Percentiles rank a stretch among this genome's conserved stretches.
Conservation (phyloP, 2,113 vertebrate species). For the Passerina amoena region DNA sequence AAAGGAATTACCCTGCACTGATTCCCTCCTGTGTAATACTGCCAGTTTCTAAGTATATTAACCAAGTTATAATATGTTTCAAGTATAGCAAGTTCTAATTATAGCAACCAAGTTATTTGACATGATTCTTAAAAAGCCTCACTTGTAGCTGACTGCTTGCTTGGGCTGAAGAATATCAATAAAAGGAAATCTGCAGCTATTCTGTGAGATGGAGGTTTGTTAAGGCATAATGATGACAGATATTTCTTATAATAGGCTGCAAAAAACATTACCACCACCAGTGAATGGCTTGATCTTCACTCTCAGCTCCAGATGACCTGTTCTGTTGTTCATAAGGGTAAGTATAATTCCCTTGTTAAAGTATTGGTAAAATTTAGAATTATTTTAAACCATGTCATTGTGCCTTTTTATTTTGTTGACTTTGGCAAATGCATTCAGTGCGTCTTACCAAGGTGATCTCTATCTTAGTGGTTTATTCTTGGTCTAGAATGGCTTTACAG, state of each 20-base stretch:
- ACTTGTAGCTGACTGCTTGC: neutral
- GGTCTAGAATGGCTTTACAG: neutral
- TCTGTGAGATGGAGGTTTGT: neutral
- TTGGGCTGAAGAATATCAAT: neutral
- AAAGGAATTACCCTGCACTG: neutral
- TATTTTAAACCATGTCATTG: neutral
- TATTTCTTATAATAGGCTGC: conserved; percentile 62
- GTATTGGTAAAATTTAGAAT: neutral
- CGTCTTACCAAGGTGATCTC: neutral
- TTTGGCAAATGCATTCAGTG: neutral
- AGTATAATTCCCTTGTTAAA: neutral
- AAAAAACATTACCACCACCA: neutral
- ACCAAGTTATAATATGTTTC: neutral
- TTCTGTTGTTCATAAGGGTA: conserved; percentile 62
- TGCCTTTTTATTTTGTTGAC: neutral
- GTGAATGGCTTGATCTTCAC: conserved; percentile 25
- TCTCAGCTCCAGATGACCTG: conserved; percentile 67
- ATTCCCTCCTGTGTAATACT: neutral
- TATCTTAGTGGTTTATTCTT: neutral
- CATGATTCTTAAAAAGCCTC: neutral
- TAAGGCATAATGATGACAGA: neutral
- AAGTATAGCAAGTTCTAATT: neutral
- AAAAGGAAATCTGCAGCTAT: neutral
- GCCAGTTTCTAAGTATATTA: neutral
- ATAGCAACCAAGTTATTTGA: neutral